A percentile compares a stretch with the other conserved stretches of the same genome.
Conservation (phyloP, 2,113 vertebrate genomes). For the Misgurnus anguillicaudatus region DNA sequence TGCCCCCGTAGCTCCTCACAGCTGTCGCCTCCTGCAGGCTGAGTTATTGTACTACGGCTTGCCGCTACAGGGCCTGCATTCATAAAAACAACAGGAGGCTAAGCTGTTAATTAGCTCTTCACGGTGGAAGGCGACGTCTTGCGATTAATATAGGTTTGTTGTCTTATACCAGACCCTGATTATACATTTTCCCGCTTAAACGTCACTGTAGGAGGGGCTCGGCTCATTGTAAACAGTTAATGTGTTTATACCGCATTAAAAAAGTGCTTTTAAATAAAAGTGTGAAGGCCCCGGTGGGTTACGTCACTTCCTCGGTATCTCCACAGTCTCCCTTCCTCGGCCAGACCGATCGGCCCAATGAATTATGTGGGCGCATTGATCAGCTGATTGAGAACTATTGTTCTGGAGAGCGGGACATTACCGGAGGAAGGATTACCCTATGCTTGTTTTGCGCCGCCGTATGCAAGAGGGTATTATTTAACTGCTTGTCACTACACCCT, state of each 20-base stretch:
- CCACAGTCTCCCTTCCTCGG: slow-evolving; percentile 76
- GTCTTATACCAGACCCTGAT: slow-evolving; percentile 28
- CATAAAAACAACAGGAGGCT: slow-evolving; percentile 78
- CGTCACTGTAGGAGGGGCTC: slow-evolving; percentile 63
- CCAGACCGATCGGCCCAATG: slow-evolving; percentile 88
- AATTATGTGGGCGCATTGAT: slow-evolving; percentile 99
- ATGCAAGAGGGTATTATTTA: slow-evolving; percentile 81
- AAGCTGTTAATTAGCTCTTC: slow-evolving; percentile 80
- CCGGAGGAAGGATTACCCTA: slow-evolving; percentile 86
- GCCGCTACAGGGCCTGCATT: slow-evolving; percentile 68
- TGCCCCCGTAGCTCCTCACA: slow-evolving; percentile 60
- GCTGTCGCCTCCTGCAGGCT: slow-evolving; percentile 75
- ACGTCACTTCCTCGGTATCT: slow-evolving; percentile 76
- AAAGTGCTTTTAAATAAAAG: slow-evolving; percentile 58
- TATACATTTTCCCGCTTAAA: slow-evolving; percentile 71
- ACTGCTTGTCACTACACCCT: slow-evolving; percentile 69
- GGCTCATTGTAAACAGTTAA: slow-evolving; percentile 73
- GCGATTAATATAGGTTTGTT: slow-evolving; percentile 67
- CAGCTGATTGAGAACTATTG: slow-evolving; percentile 98
- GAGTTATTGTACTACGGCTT: slow-evolving; percentile 64
- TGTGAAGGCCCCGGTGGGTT: slow-evolving; percentile 72
- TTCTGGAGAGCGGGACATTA: slow-evolving; percentile 92
- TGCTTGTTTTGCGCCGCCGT: slow-evolving; percentile 75
- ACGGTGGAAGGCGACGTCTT: slow-evolving; percentile 71
- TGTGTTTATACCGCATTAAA: slow-evolving; percentile 72